phyloP scores from a whole-genome alignment of 2,797 vertebrate species.

The Lagorchestes hirsutus region DNA sequence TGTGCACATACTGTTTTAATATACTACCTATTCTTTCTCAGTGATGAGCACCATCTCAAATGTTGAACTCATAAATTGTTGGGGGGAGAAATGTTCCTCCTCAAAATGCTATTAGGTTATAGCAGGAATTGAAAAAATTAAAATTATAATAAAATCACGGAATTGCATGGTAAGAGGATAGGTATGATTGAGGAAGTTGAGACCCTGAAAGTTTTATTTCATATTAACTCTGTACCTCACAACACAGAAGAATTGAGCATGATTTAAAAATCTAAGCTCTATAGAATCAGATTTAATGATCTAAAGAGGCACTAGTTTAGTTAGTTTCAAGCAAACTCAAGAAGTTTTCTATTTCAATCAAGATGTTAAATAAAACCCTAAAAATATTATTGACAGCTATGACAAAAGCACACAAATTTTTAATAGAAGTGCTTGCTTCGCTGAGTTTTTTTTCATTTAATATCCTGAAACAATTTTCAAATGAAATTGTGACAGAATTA shows the following conservation, averaged over 20 bases:
- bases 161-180: background rate
- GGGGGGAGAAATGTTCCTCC: background rate
- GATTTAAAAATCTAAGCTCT: background rate
- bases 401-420: background rate
- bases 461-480: constrained; percentile 15
- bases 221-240: background rate
- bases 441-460: background rate
- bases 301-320: background rate
- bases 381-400: background rate
- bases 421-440: background rate
- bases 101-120: background rate
- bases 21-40: accelerated
- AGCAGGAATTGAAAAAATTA: background rate
- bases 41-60: background rate
- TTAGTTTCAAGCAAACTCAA: background rate
- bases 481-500: background rate
- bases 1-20: accelerated
- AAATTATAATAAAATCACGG: constrained; percentile 12
- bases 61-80: background rate
- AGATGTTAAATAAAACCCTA: constrained; percentile 33
- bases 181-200: background rate
- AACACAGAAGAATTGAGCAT: background rate
- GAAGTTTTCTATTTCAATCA: background rate
- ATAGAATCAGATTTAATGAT: background rate
- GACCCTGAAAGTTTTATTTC: background rate